Evolutionary conservation across 2,888 invertebrate genomes (phyloP).

Genomic region (Anticlea derivata): DNA sequence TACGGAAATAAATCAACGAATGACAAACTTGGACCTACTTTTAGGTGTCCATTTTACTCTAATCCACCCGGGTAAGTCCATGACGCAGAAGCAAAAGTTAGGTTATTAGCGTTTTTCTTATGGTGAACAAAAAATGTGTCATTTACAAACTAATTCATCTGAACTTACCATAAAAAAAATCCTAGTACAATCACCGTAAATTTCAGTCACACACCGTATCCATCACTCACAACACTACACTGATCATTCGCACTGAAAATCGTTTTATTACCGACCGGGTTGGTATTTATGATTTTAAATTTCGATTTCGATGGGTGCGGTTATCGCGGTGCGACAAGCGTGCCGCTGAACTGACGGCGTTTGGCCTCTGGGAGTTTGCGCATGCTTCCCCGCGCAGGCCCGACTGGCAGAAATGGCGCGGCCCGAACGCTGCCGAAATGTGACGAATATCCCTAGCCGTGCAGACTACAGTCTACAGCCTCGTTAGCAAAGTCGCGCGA

Average conservation of each 20-base stretch:
- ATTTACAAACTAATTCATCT: too few species aligned
- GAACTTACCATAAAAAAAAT: slow-evolving; percentile 63
- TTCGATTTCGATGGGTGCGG: slow-evolving; percentile 56
- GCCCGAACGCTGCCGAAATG: slow-evolving; percentile 53
- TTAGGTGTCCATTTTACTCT: not conserved
- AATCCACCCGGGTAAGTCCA: not conserved
- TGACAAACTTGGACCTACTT: slow-evolving; percentile 5
- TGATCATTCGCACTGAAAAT: slow-evolving; percentile 48
- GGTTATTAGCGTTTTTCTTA: too few species aligned
- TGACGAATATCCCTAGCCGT: slow-evolving; percentile 63
- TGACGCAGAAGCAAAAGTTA: slow-evolving; percentile 1
- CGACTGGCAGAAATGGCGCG: slow-evolving; percentile 60
- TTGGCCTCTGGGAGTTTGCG: slow-evolving; percentile 65
- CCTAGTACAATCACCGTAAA: slow-evolving; percentile 51
- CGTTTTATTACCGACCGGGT: slow-evolving; percentile 40
- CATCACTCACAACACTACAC: slow-evolving; percentile 50
- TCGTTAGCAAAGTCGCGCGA: slow-evolving; percentile 71
- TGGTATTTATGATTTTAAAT: slow-evolving; percentile 36
- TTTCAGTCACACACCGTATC: slow-evolving; percentile 54
- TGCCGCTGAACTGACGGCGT: slow-evolving; percentile 66
- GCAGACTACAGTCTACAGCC: slow-evolving; percentile 39
- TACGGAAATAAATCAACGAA: slow-evolving; percentile 22
- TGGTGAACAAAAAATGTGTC: too few species aligned
- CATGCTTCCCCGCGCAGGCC: slow-evolving; percentile 73
- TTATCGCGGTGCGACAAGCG: slow-evolving; percentile 63